Percentiles rank a stretch among this genome's conserved stretches.
Conservation (phyloP, 2,113 vertebrate species). For the Apus apus region DNA sequence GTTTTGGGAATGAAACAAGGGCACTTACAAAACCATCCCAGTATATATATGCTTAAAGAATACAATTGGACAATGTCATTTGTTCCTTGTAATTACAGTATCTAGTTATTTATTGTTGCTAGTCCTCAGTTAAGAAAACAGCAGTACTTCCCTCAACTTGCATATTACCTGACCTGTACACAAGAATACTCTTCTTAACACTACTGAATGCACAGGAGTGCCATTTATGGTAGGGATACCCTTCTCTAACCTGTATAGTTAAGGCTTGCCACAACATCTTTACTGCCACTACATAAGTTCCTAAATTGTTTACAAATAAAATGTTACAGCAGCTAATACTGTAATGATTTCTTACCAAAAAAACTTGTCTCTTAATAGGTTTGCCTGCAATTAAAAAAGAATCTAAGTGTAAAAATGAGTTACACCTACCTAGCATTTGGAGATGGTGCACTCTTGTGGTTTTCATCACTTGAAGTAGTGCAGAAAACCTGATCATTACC, state of each 20-base stretch:
- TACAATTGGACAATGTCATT: not conserved
- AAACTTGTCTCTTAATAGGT: not conserved
- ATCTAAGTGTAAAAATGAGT: not conserved
- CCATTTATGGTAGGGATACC: not conserved
- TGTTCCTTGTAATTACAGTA: not conserved
- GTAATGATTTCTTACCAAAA: not conserved
- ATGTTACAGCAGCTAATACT: not conserved
- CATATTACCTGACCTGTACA: not conserved
- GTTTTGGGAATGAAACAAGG: not conserved
- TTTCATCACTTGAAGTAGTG: not conserved
- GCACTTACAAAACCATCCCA: not conserved
- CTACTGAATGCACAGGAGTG: not conserved
- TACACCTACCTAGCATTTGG: not conserved
- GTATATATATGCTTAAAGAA: not conserved
- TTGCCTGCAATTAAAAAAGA: not conserved
- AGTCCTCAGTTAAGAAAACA: not conserved
- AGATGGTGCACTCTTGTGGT: accelerated
- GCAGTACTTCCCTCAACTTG: not conserved
- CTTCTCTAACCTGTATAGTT: not conserved
- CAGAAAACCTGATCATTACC: not conserved
- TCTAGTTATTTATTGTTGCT: not conserved
- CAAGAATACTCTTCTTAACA: not conserved
- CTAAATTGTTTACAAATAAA: not conserved
- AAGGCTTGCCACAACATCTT: not conserved
- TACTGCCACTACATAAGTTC: not conserved